A percentile compares a stretch with the other conserved stretches of the same genome.
These are phyloP conservation scores for Drosophila fungiperda DNA, from an alignment of 2,888 invertebrate species.

Conservation along the genomic window DNA sequence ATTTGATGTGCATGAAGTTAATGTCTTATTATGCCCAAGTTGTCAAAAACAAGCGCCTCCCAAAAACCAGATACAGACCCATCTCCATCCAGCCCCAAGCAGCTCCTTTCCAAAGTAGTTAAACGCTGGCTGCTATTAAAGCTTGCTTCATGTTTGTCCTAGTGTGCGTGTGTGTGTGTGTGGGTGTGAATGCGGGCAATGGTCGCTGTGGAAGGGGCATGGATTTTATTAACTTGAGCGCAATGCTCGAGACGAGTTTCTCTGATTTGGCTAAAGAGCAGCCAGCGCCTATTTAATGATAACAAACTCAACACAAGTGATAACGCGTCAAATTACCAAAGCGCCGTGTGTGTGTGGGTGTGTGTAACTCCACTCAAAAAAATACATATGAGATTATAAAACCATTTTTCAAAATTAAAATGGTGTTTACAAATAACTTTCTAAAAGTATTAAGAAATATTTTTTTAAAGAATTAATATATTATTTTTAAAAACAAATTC, in stretches of 20 bases:
- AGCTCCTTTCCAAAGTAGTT: constrained; percentile 47
- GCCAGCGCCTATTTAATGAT: constrained; percentile 76
- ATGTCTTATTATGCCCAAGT: constrained; percentile 82
- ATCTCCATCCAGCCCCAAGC: background rate
- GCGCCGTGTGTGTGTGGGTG: constrained; percentile 17
- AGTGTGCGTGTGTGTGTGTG: constrained; percentile 20
- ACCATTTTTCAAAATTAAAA: background rate
- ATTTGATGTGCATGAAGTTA: constrained; percentile 82
- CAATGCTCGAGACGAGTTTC: constrained; percentile 26
- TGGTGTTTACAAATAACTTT: background rate
- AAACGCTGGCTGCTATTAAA: constrained; percentile 58
- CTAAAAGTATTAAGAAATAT: background rate
- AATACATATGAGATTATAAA: background rate
- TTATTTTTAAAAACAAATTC: background rate
- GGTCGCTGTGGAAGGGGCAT: constrained; percentile 29
- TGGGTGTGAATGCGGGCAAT: constrained; percentile 8
- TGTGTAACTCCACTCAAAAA: constrained; percentile 6
- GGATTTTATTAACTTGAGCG: constrained; percentile 75
- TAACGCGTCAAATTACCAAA: constrained; percentile 82
- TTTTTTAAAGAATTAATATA: background rate
- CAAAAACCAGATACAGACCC: constrained; percentile 29
- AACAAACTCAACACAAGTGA: constrained; percentile 82
- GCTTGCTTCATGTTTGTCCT: constrained; percentile 64
- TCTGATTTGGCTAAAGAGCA: constrained; percentile 78
- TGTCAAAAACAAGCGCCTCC: constrained; percentile 77